Base-by-base conservation (phyloP, 2,113 vertebrate genomes). In the Orthonyx spaldingii region DNA sequence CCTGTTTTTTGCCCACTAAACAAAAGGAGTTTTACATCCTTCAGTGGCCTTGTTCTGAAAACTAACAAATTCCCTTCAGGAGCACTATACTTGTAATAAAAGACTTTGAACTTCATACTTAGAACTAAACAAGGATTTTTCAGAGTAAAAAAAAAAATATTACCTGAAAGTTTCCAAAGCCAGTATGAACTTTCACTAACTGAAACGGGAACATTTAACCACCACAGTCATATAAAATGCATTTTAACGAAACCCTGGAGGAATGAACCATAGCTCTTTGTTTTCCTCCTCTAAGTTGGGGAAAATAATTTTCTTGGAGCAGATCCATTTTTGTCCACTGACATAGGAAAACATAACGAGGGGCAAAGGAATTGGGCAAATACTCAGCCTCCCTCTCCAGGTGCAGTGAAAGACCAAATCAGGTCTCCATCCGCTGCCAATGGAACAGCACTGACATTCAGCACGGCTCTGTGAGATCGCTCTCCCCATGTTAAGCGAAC, bases 171-270 rank as follows among this genome's bases (percentile, higher is more conserved):
- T 85, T 84, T 94, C 27, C 1, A 1, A 14, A 71, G n/a, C 27
- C 16, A 22, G 46, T 8, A 19, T 57, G 46, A 84, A 70, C 35
- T 72, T 78, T 7, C 52, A 64, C 59, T 61, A 60, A 89, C 33
- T 49, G 39, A 66, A 93, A 74, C 3, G 86, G 24, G 53, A 84
- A 91, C 56, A 81, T 72, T 90, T 84, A 71, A 53, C 53, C 42
- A 15, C 66, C 75, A 60, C 19, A 19, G 44, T 70, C 41, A 23
- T 66, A 28, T 78, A 75, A 94, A 87, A 87, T 66, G 27, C 35
- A 76, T 89, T 94, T 89, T 82, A 84, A 89, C 16, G 65, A 87
- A 64, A 5, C 15, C 52, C 61, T 32, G 33, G 44, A 87, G 57
- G 57, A 32, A 78, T 27, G 41, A 94, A 70, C 63, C 64, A 46